Base-by-base conservation (phyloP, 2,888 invertebrate genomes). In the Lamproptera curius region DNA sequence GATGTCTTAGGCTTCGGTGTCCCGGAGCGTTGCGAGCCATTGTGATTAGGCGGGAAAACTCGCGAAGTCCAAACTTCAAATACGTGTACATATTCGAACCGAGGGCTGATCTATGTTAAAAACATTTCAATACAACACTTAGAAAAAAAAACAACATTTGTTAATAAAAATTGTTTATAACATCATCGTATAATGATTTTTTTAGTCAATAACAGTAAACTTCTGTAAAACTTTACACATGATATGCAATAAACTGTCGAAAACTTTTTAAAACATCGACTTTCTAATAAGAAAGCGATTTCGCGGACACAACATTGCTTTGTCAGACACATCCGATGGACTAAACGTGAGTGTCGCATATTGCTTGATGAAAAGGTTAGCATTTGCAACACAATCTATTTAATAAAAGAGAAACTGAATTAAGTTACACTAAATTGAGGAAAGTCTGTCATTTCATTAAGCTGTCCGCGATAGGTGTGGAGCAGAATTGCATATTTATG, bases 31-130 rank as follows among this genome's bases (percentile, higher is more conserved):
- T 92, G 91, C 1, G 92, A 92, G 10, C 90, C 91, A 62, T 92
- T 92, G 59, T 93, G 92, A 65, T 93, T 93, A 8, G 96, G 96
- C 20, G 97, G 96, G 69, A 97, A 93, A 1, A 97, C 97, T 44
- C 97, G 90, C 1, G 97, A 46, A 97, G 88, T 0, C 97, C 97
- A 68, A 97, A 97, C 80, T 97, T 97, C 55, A 97, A 89, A 79
- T 97, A 97, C 15, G 97, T 96, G 79, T 96, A 96, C 91, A 97
- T 96, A 73, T 97, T 97, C 35, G 95, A 94, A 35, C 96, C 96
- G 51, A 97, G 88, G 0, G 96, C 95, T 48, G 95, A 94, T 78
- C 94, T 94, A 70, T 46, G 56, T 49, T 44, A 11, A 5, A 45
- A 40, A 28, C 28, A 8, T 10, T n/a, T 5, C 28, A 28, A 28